Evolutionary conservation across 2,797 vertebrate species (phyloP), one percentile per base, ranked within the genome.

Genomic region (Mallotus villosus): DNA sequence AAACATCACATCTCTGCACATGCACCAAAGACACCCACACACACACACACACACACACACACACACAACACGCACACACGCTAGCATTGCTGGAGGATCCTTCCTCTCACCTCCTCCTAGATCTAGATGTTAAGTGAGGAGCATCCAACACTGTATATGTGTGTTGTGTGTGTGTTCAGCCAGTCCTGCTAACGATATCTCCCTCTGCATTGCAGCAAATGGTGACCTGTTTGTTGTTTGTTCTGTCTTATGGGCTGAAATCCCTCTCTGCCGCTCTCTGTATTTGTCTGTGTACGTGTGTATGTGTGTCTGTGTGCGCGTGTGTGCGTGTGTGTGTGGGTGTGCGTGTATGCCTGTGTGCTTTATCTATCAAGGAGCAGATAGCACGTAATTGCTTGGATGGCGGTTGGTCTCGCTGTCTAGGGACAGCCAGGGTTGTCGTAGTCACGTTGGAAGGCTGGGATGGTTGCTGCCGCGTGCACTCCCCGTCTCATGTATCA

Each of bases 171-270:
- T 53, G 76, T 78, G 68, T 37, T 78, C 81, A 88, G 80, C 79
- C 81, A 67, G 78, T 79, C 76, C 77, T 68, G 32, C 46, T 71
- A 74, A 78, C 24, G 75, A 76, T 63, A 62, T 77, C 70, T 53
- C 71, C 85, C 86, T 77, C 90, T 86, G 90, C 90, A 89, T 88
- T 90, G 89, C 90, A 90, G 88, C 87, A 90, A 89, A 88, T 68
- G 76, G 72, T 80, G 78, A 78, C 81, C 80, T 46, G 67, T 77
- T 82, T 83, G 82, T 82, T 87, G 82, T 89, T 89, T 87, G 85
- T 73, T 85, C 80, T 74, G 21, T 7, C 24, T 76, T 78, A 89
- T 75, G 65, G 77, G 74, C 71, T 27, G 27, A 66, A 58, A 80
- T 84, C 78, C 81, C 53, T 2, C 63, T 57, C 74, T 46, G 76